phyloP scores from a whole-genome alignment of 2,797 vertebrate species.

The Fratercula arctica region DNA sequence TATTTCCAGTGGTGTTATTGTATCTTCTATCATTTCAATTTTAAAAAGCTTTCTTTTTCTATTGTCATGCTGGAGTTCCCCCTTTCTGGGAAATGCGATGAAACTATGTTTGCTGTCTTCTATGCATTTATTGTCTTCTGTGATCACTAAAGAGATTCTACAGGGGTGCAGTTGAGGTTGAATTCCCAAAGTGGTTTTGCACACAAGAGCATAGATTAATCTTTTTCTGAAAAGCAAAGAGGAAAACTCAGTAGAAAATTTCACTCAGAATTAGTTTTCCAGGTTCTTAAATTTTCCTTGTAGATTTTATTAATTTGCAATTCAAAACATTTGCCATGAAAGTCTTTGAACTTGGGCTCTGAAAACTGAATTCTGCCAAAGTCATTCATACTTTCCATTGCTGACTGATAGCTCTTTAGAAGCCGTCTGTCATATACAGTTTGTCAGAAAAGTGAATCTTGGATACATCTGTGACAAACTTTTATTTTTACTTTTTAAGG shows the following conservation, averaged over 20 bases:
- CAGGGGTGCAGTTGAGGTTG: not conserved
- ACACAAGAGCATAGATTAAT: not conserved
- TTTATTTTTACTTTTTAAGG: not conserved
- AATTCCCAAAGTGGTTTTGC: not conserved
- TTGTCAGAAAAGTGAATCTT: not conserved
- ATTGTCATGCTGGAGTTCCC: not conserved
- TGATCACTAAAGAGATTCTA: not conserved
- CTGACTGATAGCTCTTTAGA: not conserved
- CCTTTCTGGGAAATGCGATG: not conserved
- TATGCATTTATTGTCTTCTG: not conserved
- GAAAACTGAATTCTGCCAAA: not conserved
- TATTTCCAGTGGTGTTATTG: not conserved
- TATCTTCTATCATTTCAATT: not conserved
- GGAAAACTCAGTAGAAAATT: not conserved
- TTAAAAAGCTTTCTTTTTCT: not conserved
- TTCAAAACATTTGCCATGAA: not conserved
- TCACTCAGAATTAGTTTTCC: not conserved
- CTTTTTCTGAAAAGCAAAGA: not conserved
- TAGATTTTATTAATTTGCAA: not conserved
- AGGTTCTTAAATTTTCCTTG: not conserved
- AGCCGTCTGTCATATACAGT: not conserved
- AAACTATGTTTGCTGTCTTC: not conserved
- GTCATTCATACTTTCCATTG: not conserved
- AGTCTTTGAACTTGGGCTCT: not conserved
- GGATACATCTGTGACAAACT: not conserved